Percentiles rank a stretch among this genome's conserved stretches.
Conservation (phyloP, 2,888 invertebrate genomes). For the Tetrapedia diversipes region DNA sequence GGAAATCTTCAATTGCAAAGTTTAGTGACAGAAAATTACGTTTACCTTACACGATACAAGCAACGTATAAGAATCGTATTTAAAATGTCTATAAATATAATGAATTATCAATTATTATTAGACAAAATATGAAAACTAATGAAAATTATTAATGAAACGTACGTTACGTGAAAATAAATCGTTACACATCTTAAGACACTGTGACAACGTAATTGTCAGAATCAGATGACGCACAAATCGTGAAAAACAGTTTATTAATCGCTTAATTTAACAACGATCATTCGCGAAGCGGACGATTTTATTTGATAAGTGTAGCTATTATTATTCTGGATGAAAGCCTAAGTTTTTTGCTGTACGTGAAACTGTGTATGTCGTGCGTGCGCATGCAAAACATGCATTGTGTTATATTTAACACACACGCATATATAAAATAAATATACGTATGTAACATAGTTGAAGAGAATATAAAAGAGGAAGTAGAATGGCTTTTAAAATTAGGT, state of each 20-base stretch:
- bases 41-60: neutral
- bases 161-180: neutral
- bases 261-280: neutral
- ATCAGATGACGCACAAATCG: conserved; percentile 4
- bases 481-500: too few species aligned
- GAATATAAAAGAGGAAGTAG: neutral
- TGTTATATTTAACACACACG: neutral
- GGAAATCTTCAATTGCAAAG: neutral
- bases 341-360: neutral
- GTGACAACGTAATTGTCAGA: neutral
- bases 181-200: too few species aligned
- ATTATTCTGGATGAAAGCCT: conserved; percentile 23
- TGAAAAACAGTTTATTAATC: neutral
- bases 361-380: too few species aligned
- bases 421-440: too few species aligned
- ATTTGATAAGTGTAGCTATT: conserved; percentile 11
- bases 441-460: neutral
- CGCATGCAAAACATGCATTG: too few species aligned
- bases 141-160: too few species aligned
- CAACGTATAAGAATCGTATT: neutral
- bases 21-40: neutral
- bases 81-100: neutral
- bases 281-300: neutral
- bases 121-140: too few species aligned
- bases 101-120: too few species aligned